Evolutionary conservation across 2,888 invertebrate species (phyloP).

Genomic region (Polyommatus iphigenia): DNA sequence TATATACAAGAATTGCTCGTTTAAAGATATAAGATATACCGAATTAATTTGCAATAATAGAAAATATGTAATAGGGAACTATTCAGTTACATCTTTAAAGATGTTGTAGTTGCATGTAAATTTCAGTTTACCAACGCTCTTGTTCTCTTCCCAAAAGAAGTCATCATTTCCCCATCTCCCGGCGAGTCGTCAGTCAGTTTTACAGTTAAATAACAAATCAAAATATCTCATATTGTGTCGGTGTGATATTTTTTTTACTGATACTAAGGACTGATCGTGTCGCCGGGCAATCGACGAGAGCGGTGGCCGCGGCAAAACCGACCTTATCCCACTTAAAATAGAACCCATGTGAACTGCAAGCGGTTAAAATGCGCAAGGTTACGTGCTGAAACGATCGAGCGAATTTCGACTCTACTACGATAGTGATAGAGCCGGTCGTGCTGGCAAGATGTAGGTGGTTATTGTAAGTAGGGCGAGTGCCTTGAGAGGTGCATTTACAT

Average conservation of each 20-base stretch:
- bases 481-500: conserved; percentile 76
- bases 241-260: conserved; percentile 29
- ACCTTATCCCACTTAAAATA: conserved; percentile 38
- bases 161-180: not conserved
- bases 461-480: conserved; percentile 69
- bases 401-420: conserved; percentile 41
- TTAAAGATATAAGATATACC: too few relatives aligned
- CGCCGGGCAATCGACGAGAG: not conserved
- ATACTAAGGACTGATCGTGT: conserved; percentile 29
- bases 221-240: conserved; percentile 22
- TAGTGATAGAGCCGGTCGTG: conserved; percentile 33
- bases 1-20: too few relatives aligned
- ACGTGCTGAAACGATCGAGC: conserved; percentile 29
- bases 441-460: conserved; percentile 31
- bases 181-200: not conserved
- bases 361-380: conserved; percentile 38
- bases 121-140: too few relatives aligned
- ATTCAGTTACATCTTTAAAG: too few relatives aligned
- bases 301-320: conserved; percentile 43
- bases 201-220: conserved; percentile 18
- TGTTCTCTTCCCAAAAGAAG: too few relatives aligned
- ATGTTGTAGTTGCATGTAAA: too few relatives aligned
- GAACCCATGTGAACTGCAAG: conserved; percentile 38
- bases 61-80: too few relatives aligned
- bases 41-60: too few relatives aligned